Evolutionary conservation across 2,113 vertebrate genomes (phyloP).

Genomic region (Trematocara marginatum): DNA sequence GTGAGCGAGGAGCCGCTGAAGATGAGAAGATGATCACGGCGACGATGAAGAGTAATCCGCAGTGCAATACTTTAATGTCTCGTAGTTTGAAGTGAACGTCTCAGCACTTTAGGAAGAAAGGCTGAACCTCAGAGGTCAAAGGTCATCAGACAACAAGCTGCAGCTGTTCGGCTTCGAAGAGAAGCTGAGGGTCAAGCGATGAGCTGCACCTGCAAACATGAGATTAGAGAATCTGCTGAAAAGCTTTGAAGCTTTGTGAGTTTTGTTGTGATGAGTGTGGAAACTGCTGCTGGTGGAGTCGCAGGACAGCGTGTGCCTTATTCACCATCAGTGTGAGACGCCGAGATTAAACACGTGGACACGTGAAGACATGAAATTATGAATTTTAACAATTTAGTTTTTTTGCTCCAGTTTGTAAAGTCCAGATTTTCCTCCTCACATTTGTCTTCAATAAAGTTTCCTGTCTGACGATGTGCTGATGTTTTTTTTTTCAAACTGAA

Average conservation of each 20-base stretch:
- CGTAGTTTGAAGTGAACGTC: neutral
- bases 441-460: neutral
- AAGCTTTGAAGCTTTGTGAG: accelerated
- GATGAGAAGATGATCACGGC: neutral
- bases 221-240: neutral
- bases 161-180: neutral
- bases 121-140: neutral
- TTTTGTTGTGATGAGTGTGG: neutral
- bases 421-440: neutral
- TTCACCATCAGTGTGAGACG: neutral
- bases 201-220: neutral
- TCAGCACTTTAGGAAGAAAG: neutral
- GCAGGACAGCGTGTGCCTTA: neutral
- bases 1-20: neutral
- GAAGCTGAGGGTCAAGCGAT: neutral
- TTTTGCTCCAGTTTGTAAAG: neutral
- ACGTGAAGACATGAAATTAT: neutral
- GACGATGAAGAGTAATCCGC: neutral
- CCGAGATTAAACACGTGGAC: neutral
- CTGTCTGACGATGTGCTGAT: neutral
- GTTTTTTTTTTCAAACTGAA: neutral
- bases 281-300: neutral
- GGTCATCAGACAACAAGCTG: neutral
- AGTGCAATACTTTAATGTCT: neutral
- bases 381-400: neutral